Base-by-base conservation (phyloP, 2,113 vertebrate genomes). In the Turnix velox region DNA sequence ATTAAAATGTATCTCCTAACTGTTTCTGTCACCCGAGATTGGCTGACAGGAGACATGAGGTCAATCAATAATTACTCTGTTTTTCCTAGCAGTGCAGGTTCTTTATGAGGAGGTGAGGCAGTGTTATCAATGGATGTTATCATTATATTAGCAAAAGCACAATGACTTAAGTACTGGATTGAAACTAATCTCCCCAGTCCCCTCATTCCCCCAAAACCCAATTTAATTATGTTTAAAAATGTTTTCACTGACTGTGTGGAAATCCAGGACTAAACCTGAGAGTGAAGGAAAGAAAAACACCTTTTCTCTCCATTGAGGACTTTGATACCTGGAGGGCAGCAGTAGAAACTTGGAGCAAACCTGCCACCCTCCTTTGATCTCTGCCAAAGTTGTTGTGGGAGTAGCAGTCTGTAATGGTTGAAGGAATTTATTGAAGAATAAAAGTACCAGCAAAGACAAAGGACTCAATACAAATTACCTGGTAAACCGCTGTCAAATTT, bases 351-450 rank as follows among this genome's bases (percentile, higher is more conserved):
- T n/a, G 30, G 59, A 88, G 30, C 17, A 80, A 92, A 54, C 55
- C 55, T 81, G 68, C 35, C 49, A 72, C 25, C 4, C 31, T 81
- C 55, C 93, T 94, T 95, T 94, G 74, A 92, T 90, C 67, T 94
- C 43, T 72, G 35, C 18, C 73, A 85, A 51, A 87, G 30, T 22
- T 87, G 23, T 78, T 88, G 67, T 92, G 91, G 46, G 43, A 92
- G 74, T 89, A 82, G n/a, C 43, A 39, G 24, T 75, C 42, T 75
- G 93, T 87, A 91, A 92, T 46, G 35, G 63, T 59, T 90, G 71
- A 69, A 95, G 55, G 88, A 93, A 88, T 95, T 94, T 88, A 89
- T 5, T 65, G 77, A 92, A 79, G 37, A 94, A 82, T 87, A 92
- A 91, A 96, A 91, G 63, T 62, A 92, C n/a, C 68, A 66, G 51